Conservation (phyloP, 2,888 invertebrate genomes). For the Bembecia ichneumoniformis region DNA sequence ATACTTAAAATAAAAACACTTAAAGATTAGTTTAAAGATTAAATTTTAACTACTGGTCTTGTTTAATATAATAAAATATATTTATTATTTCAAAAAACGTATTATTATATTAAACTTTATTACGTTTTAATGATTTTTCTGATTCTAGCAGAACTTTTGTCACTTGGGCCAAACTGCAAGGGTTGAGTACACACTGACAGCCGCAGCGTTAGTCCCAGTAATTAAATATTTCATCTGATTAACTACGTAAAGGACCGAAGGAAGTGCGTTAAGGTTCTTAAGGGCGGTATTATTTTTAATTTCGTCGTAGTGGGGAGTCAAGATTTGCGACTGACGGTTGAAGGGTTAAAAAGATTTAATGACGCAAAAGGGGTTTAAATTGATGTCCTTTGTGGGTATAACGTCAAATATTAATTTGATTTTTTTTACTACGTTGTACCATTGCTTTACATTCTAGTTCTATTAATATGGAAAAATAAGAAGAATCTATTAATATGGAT, state of each 20-base stretch:
- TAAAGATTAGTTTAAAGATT: too few relatives aligned
- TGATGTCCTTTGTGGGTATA: constrained; percentile 40
- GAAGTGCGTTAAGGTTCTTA: constrained; percentile 39
- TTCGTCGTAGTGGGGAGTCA: constrained; percentile 36
- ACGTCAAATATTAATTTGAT: constrained; percentile 51
- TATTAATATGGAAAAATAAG: too few relatives aligned
- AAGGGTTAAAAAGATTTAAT: constrained; percentile 41
- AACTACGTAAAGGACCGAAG: constrained; percentile 52
- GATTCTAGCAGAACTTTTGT: not conserved
- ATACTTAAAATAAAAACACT: too few relatives aligned
- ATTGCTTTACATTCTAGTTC: too few relatives aligned
- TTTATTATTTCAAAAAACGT: too few relatives aligned
- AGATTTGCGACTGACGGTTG: constrained; percentile 50
- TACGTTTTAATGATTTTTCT: too few relatives aligned
- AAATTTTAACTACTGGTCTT: too few relatives aligned
- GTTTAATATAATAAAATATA: too few relatives aligned
- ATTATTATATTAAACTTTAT: too few relatives aligned
- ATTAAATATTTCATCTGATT: constrained; percentile 71
- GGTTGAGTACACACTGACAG: constrained; percentile 21
- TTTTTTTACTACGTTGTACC: constrained; percentile 16
- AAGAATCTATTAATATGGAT: too few relatives aligned
- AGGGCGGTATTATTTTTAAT: constrained; percentile 61
- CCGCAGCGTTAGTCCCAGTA: constrained; percentile 43
- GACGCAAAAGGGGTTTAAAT: constrained; percentile 31
- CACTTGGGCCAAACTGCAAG: not conserved